Percentiles rank a stretch among this genome's conserved stretches.
Conservation (phyloP, 2,113 vertebrate genomes). For the Forbesichthys papilliferus region DNA sequence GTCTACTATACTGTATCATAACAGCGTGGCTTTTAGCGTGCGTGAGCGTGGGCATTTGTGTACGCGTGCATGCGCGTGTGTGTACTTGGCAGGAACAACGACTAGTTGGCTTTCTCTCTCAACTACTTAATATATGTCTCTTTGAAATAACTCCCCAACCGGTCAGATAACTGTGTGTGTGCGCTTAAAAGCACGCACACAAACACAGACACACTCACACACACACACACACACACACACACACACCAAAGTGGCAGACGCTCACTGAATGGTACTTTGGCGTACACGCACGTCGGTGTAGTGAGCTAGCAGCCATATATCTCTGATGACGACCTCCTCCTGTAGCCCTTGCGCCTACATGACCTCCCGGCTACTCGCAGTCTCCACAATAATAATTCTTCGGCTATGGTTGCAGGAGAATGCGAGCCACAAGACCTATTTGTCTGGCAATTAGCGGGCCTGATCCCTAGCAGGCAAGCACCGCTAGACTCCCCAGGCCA, state of each 20-base stretch:
- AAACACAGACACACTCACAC: constrained; percentile 11
- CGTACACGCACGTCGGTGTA: constrained; percentile 20
- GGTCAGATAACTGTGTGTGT: neutral
- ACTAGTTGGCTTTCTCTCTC: constrained; percentile 49
- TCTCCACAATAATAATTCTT: constrained; percentile 73
- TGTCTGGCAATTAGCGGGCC: constrained; percentile 74
- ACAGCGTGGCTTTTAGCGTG: neutral
- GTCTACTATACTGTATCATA: neutral
- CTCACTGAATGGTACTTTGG: neutral
- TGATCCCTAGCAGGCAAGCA: constrained; percentile 61
- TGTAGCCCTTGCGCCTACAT: constrained; percentile 60
- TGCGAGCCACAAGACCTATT: constrained; percentile 63
- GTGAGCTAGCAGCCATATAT: constrained; percentile 67
- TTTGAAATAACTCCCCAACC: constrained; percentile 53
- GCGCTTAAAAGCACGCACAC: neutral
- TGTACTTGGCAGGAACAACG: constrained; percentile 26
- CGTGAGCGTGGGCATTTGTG: neutral
- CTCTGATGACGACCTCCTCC: constrained; percentile 71
- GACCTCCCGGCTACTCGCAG: constrained; percentile 70
- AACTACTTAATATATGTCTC: constrained; percentile 65
- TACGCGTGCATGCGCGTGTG: neutral
- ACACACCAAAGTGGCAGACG: neutral
- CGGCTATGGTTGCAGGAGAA: constrained; percentile 29
- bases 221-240: constrained; percentile 1
- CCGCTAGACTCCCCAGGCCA: constrained; percentile 56